These are phyloP conservation scores for Pachypeltis micranthus DNA, from an alignment of 1,140 invertebrate genomes.

Conservation along the genomic window DNA sequence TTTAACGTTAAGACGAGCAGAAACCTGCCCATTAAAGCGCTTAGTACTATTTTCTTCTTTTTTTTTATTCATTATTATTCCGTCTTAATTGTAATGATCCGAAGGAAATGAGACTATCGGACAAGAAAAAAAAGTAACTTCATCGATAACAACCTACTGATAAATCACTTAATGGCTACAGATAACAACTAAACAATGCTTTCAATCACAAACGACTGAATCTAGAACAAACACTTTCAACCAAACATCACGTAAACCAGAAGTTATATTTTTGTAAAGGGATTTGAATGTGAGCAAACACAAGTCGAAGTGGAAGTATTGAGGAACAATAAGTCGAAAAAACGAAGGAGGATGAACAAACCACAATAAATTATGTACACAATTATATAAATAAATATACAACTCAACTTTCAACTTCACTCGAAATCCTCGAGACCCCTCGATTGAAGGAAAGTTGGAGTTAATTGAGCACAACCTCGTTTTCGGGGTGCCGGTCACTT, in stretches of 20 bases:
- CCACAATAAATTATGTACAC: slow-evolving; percentile 2
- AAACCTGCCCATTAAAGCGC: neutral
- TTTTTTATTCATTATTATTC: slow-evolving; percentile 1
- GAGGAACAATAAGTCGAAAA: neutral
- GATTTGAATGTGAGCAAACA: neutral
- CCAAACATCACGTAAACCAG: neutral
- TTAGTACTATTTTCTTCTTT: neutral
- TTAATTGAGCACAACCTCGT: neutral
- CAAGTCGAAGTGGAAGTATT: neutral
- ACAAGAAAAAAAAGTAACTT: neutral
- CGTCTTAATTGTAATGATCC: neutral
- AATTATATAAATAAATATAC: slow-evolving; percentile 1
- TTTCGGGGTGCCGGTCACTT: neutral
- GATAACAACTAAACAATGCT: neutral
- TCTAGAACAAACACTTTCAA: neutral
- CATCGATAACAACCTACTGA: neutral
- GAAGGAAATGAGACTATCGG: neutral
- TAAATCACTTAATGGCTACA: neutral
- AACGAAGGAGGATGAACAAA: neutral
- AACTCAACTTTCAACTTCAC: neutral
- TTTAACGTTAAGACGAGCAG: neutral
- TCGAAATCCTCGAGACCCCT: neutral
- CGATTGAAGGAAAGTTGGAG: neutral
- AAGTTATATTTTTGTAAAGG: neutral
- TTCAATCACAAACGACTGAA: neutral